These are phyloP conservation scores for Gambusia yucatana DNA, from an alignment of 2,797 vertebrate species.

Conservation along the genomic window DNA sequence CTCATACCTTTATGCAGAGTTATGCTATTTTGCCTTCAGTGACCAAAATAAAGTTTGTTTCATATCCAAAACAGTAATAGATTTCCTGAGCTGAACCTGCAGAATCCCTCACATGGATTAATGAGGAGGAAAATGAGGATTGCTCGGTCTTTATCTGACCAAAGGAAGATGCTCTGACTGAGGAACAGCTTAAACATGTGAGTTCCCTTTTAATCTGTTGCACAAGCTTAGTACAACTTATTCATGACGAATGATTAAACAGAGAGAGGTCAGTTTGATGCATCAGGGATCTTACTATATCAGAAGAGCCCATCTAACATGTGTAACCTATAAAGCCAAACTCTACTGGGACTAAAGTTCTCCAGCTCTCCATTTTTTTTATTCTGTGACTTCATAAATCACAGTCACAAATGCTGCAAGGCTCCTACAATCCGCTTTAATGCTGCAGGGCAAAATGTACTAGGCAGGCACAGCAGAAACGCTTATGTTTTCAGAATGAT, in stretches of 20 bases:
- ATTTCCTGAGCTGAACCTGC: conserved; percentile 13
- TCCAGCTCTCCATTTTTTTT: conserved; percentile 3
- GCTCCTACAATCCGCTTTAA: conserved; percentile 25
- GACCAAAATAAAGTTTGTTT: neutral
- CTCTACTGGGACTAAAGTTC: conserved; percentile 24
- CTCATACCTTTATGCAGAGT: too few species aligned
- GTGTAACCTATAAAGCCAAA: neutral
- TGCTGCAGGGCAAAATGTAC: conserved; percentile 19
- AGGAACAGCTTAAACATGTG: neutral
- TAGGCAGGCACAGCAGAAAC: neutral
- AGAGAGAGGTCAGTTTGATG: conserved; percentile 10
- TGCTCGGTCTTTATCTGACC: neutral
- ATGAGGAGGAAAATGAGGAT: conserved; percentile 5
- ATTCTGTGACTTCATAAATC: conserved; percentile 51
- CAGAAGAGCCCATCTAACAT: conserved; percentile 22
- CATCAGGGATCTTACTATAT: conserved; percentile 36
- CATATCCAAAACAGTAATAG: conserved; percentile 13
- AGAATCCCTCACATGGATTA: conserved; percentile 18
- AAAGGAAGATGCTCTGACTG: neutral
- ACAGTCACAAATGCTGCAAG: conserved; percentile 3
- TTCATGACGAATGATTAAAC: conserved; percentile 26
- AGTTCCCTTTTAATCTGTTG: conserved; percentile 53
- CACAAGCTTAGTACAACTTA: conserved; percentile 24
- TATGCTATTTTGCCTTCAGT: neutral
- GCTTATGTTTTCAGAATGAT: neutral